Base-by-base conservation (phyloP, 1,140 invertebrate genomes). In the Dendroctonus ponderosae region DNA sequence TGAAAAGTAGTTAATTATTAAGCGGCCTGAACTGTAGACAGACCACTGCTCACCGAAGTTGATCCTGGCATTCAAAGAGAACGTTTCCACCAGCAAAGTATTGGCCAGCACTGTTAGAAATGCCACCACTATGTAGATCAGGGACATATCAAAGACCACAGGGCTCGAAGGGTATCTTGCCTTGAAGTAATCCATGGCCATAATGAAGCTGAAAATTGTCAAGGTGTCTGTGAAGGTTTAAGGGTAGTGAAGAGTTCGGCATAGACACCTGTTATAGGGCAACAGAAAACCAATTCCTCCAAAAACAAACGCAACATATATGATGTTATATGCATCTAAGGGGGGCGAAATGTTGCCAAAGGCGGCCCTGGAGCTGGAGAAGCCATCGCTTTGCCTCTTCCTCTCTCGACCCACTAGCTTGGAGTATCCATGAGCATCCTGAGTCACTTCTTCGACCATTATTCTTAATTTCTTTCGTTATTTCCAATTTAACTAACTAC, bases 121-220 rank as follows among this genome's bases (percentile, higher is more conserved):
- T 38, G 93, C 92, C 64, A 91, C 88, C 8, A 90, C 83, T 67
- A 96, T 94, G 77, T 95, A 96, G 37, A 94, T 91, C 41, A 93
- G 85, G 11, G 91, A 93, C 89, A 96, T 94, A 78, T 96, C 93
- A 77, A 95, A 93, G 68, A 95, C 88, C 59, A 96, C 91, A 0
- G 91, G 91, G 0, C 89, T 88, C 11, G 86, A 86, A 0, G 92
- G 91, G 79, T 92, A 96, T 51, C 89, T 84, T 1, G 82, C 81
- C 83, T 94, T 90, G 80, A 93, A 94, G 76, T 92, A 94, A 79
- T 94, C 93, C 51, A 92, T 91, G 6, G 92, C 91, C 77, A 93
- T 92, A 66, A 94, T 91, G 77, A 94, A 94, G 76, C 92, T 93
- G 81, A 83, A 69, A 67, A 71, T 69, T 70, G 67, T n/a, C n/a